Evolutionary conservation across 2,888 invertebrate genomes (phyloP).

Genomic region (Ethmia dodecea): DNA sequence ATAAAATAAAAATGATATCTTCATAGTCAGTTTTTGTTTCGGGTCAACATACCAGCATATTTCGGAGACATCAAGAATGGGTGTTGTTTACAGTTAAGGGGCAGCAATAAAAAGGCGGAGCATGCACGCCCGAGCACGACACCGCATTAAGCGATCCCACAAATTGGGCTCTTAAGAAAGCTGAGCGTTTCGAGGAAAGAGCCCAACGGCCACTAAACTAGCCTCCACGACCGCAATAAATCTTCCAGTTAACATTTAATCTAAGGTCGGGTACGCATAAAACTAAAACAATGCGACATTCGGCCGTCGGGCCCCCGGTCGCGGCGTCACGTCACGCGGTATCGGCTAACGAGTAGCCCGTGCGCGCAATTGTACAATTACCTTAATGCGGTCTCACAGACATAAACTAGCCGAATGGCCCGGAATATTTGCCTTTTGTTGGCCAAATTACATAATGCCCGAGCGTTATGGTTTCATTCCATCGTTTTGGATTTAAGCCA

Average conservation of each 20-base stretch:
- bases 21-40: too few species aligned
- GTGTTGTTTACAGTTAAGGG: constrained; percentile 73
- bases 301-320: constrained; percentile 41
- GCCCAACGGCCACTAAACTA: constrained; percentile 52
- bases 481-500: constrained; percentile 25
- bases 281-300: constrained; percentile 70
- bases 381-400: constrained; percentile 65
- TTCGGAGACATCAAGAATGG: constrained; percentile 48
- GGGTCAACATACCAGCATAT: constrained; percentile 16
- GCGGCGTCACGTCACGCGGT: constrained; percentile 52
- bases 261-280: constrained; percentile 65
- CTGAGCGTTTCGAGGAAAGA: constrained; percentile 68
- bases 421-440: constrained; percentile 64
- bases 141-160: constrained; percentile 61
- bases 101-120: constrained; percentile 74
- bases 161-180: constrained; percentile 71
- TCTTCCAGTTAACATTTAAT: constrained; percentile 65
- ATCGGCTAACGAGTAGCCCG: constrained; percentile 69
- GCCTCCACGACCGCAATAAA: constrained; percentile 63
- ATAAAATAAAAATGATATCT: too few species aligned
- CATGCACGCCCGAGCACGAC: constrained; percentile 65
- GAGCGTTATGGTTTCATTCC: constrained; percentile 60
- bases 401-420: constrained; percentile 64
- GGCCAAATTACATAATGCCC: constrained; percentile 63
- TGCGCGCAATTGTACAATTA: constrained; percentile 73